Conservation (phyloP, 1,140 invertebrate genomes). For the Cydia fagiglandana region DNA sequence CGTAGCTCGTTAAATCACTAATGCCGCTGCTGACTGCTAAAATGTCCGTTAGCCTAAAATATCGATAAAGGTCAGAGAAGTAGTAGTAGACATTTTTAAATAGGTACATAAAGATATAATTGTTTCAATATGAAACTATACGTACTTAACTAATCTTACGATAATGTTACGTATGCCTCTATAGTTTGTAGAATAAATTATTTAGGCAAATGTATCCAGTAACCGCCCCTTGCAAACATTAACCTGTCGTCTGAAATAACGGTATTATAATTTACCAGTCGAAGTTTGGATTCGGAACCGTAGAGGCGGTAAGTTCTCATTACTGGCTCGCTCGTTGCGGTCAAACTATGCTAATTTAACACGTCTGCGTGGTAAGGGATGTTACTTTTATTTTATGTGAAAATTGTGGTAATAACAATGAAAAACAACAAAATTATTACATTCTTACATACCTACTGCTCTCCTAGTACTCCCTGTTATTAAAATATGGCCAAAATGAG, state of each 20-base stretch:
- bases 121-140: too few species aligned
- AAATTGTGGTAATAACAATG: too few species aligned
- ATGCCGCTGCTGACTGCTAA: too few species aligned
- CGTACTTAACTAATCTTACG: background rate
- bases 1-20: too few species aligned
- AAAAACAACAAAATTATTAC: too few species aligned
- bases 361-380: slow-evolving; percentile 38
- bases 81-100: too few species aligned
- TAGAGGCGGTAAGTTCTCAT: slow-evolving; percentile 61
- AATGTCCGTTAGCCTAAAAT: too few species aligned
- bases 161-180: background rate
- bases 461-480: too few species aligned
- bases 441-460: too few species aligned
- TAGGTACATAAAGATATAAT: too few species aligned
- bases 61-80: background rate
- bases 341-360: slow-evolving; percentile 66
- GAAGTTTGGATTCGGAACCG: slow-evolving; percentile 32
- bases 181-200: slow-evolving; percentile 29
- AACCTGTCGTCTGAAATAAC: slow-evolving; percentile 13
- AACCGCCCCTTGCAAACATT: background rate
- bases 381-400: too few species aligned
- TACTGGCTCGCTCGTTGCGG: slow-evolving; percentile 48
- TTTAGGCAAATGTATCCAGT: slow-evolving; percentile 20
- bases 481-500: too few species aligned
- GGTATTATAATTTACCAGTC: slow-evolving; percentile 17